Conservation (phyloP, 2,888 invertebrate species). For the Aleiodes leptofemur region DNA sequence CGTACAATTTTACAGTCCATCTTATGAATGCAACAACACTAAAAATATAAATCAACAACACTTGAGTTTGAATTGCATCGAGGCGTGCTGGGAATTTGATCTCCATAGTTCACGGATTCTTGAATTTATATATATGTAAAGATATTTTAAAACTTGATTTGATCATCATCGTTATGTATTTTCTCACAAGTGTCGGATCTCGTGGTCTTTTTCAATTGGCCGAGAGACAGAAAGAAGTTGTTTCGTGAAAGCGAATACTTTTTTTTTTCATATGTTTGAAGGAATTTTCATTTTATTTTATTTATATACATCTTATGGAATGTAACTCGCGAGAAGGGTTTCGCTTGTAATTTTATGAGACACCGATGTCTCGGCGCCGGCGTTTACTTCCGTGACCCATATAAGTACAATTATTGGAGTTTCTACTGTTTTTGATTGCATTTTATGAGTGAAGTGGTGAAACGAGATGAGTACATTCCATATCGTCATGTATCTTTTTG, state of each 20-base stretch:
- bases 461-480: no score
- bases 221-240: slow-evolving; percentile 10
- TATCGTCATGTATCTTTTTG: no score
- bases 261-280: slow-evolving; percentile 17
- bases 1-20: slow-evolving; percentile 19
- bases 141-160: slow-evolving; percentile 24
- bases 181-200: slow-evolving; percentile 29
- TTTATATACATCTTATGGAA: background rate
- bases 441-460: no score
- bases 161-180: slow-evolving; percentile 30
- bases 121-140: slow-evolving; percentile 8
- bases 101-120: slow-evolving; percentile 36
- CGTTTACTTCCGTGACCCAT: slow-evolving; percentile 38
- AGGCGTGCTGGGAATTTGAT: slow-evolving; percentile 48
- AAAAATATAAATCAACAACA: slow-evolving; percentile 21
- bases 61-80: slow-evolving; percentile 25
- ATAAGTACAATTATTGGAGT: slow-evolving; percentile 33
- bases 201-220: background rate
- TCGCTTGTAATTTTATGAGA: slow-evolving; percentile 1
- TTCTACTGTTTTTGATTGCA: slow-evolving; percentile 11
- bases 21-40: slow-evolving; percentile 25
- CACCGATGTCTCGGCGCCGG: slow-evolving; percentile 25
- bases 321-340: background rate
- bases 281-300: slow-evolving; percentile 7
- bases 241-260: slow-evolving; percentile 64